A percentile compares a stretch with the other conserved stretches of the same genome.
Evolutionary conservation across 2,888 invertebrate species (phyloP).

Genomic region (Tanypteryx hageni): DNA sequence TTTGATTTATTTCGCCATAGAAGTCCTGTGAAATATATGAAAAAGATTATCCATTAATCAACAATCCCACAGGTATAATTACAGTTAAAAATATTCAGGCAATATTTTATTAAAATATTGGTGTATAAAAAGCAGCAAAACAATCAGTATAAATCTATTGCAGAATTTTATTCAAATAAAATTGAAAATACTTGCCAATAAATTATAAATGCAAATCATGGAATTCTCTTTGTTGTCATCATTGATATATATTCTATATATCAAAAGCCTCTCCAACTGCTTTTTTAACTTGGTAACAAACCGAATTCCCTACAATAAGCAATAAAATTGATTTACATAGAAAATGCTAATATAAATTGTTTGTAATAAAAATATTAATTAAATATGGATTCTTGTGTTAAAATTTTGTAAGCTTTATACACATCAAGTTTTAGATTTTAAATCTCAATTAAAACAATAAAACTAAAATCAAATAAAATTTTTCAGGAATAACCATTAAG

Average conservation of each 20-base stretch:
- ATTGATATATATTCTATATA: constrained; percentile 88
- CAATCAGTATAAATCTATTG: too few relatives aligned
- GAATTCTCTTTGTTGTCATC: constrained; percentile 91
- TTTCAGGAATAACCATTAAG: too few relatives aligned
- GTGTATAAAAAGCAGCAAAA: too few relatives aligned
- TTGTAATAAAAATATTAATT: too few relatives aligned
- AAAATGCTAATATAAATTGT: too few relatives aligned
- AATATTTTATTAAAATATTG: not conserved
- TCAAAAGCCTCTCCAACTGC: constrained; percentile 90
- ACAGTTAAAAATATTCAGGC: not conserved
- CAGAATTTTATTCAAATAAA: too few relatives aligned
- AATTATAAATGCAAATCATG: constrained; percentile 92
- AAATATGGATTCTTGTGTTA: too few relatives aligned
- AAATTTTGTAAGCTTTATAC: too few relatives aligned
- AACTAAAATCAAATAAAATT: too few relatives aligned
- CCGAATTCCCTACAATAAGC: constrained; percentile 78
- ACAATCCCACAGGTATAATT: too few relatives aligned
- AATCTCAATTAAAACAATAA: too few relatives aligned
- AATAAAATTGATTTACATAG: not conserved
- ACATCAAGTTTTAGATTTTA: too few relatives aligned
- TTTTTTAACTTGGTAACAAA: constrained; percentile 91
- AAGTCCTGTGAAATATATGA: constrained; percentile 81
- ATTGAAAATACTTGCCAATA: constrained; percentile 79
- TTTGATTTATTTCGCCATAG: constrained; percentile 93
- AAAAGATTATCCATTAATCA: not conserved